phyloP scores from a whole-genome alignment of 2,797 vertebrate genomes.

The Galago senegalensis region DNA sequence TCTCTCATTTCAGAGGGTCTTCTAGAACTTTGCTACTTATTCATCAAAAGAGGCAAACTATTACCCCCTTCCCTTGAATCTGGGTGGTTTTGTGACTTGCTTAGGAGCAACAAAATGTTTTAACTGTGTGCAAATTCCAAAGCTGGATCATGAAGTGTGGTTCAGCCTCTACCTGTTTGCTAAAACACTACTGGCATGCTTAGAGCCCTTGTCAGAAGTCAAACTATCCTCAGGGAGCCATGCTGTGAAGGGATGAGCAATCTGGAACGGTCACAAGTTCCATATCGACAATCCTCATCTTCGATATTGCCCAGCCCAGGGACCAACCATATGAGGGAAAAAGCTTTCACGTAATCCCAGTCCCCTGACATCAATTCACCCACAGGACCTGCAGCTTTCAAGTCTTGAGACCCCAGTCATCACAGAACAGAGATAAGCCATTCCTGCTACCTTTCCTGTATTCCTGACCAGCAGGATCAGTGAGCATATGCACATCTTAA shows the following conservation, averaged over 20 bases:
- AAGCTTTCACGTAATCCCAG: not conserved
- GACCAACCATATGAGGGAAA: not conserved
- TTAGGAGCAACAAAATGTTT: not conserved
- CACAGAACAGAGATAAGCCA: not conserved
- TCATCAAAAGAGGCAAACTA: not conserved
- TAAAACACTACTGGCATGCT: not conserved
- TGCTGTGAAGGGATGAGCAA: not conserved
- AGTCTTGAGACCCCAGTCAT: not conserved
- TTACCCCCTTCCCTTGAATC: not conserved
- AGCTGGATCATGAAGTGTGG: not conserved
- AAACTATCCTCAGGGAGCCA: not conserved
- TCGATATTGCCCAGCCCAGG: not conserved
- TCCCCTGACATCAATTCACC: not conserved
- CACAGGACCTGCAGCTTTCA: not conserved
- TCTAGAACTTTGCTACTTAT: not conserved
- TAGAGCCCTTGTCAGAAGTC: not conserved
- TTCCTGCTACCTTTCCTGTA: not conserved
- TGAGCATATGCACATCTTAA: not conserved
- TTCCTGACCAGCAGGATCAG: not conserved
- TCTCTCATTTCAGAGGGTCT: not conserved
- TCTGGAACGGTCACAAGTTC: not conserved
- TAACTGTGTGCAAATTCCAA: not conserved
- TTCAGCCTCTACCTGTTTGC: not conserved
- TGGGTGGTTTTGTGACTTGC: not conserved
- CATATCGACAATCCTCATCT: not conserved